These are phyloP conservation scores for Trinorchestia longiramus DNA, from an alignment of 1,140 invertebrate species.

Conservation along the genomic window DNA sequence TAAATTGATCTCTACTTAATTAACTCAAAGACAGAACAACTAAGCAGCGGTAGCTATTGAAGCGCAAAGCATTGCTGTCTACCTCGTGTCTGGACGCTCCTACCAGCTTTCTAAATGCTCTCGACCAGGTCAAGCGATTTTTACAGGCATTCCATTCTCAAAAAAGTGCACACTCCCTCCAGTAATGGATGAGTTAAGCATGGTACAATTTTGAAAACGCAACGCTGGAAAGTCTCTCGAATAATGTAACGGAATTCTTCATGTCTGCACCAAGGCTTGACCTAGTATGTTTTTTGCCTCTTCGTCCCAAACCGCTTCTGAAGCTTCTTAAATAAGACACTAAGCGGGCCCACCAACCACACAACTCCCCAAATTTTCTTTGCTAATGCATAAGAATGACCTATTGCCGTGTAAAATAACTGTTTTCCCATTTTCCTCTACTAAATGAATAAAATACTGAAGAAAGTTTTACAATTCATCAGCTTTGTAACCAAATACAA, in stretches of 20 bases:
- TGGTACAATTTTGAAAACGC: neutral
- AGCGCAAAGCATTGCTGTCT: neutral
- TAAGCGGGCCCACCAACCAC: neutral
- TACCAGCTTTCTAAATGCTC: neutral
- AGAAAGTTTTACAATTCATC: neutral
- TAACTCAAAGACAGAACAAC: neutral
- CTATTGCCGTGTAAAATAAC: neutral
- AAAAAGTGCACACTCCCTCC: neutral
- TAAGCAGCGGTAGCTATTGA: neutral
- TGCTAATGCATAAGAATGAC: neutral
- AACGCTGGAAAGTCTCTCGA: neutral
- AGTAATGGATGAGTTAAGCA: neutral
- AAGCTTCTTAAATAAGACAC: neutral
- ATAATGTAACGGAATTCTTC: neutral
- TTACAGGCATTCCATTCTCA: neutral
- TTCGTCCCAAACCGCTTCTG: neutral
- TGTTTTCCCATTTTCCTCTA: neutral
- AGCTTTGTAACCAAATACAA: neutral
- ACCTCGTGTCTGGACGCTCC: neutral
- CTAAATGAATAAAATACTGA: neutral
- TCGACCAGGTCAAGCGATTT: neutral
- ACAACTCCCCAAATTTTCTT: neutral
- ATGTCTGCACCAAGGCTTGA: neutral
- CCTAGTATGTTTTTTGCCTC: neutral
- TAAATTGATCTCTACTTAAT: neutral